Percentiles rank a stretch among this genome's conserved stretches.
These are phyloP conservation scores for Stichopus horrens DNA, from an alignment of 53 echinoderm and acorn worm genomes.

Conservation along the genomic window DNA sequence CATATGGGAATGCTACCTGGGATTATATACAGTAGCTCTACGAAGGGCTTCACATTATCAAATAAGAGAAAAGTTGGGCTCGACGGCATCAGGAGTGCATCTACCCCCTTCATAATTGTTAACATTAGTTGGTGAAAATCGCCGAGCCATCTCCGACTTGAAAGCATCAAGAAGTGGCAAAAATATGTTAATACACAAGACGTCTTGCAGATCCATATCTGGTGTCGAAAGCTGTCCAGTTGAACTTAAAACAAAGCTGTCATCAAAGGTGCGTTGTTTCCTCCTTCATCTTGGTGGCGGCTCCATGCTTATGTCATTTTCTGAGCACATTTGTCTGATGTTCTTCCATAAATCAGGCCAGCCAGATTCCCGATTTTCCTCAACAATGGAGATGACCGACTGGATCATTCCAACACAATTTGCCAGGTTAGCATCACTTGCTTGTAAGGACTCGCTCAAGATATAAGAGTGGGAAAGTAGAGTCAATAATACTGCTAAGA, in stretches of 20 bases:
- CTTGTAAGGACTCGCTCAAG: slow-evolving; percentile 37
- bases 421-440: slow-evolving; percentile 6
- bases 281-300: slow-evolving; percentile 38
- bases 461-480: slow-evolving; percentile 38
- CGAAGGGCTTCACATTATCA: slow-evolving; percentile 27
- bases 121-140: slow-evolving; percentile 39
- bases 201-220: not conserved
- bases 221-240: slow-evolving; percentile 1
- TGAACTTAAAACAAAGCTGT: slow-evolving; percentile 29
- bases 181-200: slow-evolving; percentile 6
- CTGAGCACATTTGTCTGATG: slow-evolving; percentile 26
- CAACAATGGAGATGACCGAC: slow-evolving; percentile 27
- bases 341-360: slow-evolving; percentile 31
- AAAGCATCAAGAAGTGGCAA: slow-evolving; percentile 19
- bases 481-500: slow-evolving; percentile 25
- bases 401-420: slow-evolving; percentile 42
- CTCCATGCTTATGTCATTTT: slow-evolving; percentile 23
- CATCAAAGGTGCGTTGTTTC: slow-evolving; percentile 43
- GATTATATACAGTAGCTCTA: no score
- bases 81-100: slow-evolving; percentile 29
- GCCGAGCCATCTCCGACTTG: slow-evolving; percentile 20
- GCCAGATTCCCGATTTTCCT: slow-evolving; percentile 33
- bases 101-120: slow-evolving; percentile 39
- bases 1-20: no score
- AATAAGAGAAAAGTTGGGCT: slow-evolving; percentile 21